Percentiles rank a stretch among this genome's conserved stretches.
Conservation (phyloP, 2,113 vertebrate genomes). For the Semicossyphus pulcher region DNA sequence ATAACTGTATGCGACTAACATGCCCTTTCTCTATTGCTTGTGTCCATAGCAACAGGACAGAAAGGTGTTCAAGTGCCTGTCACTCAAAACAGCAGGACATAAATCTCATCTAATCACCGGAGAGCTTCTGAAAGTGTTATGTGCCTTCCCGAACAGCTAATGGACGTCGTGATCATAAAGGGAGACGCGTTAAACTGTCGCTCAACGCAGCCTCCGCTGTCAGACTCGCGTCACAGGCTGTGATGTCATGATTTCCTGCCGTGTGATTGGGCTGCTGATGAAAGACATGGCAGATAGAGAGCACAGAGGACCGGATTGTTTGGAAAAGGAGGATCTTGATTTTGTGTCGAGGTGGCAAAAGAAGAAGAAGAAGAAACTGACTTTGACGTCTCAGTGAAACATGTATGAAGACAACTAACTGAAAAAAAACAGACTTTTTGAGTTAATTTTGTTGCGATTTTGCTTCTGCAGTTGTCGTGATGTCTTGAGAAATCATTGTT, state of each 20-base stretch:
- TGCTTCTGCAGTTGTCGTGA: conserved; percentile 52
- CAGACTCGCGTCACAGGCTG: background rate
- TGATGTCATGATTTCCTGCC: conserved; percentile 22
- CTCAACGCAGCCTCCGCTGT: conserved; percentile 16
- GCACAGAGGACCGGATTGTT: conserved; percentile 21
- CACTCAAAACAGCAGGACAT: conserved; percentile 83
- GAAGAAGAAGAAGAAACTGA: conserved; percentile 1
- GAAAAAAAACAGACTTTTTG: conserved; percentile 17
- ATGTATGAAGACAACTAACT: conserved; percentile 36
- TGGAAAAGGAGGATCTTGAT: conserved; percentile 3
- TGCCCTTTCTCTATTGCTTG: conserved; percentile 29
- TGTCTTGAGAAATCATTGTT: conserved; percentile 46
- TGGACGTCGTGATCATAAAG: conserved; percentile 42
- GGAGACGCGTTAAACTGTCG: conserved; percentile 43
- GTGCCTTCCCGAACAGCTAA: conserved; percentile 72
- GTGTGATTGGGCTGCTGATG: conserved; percentile 26
- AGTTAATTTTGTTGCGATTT: conserved; percentile 36
- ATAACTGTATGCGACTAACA: conserved; percentile 2
- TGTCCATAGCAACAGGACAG: conserved; percentile 84
- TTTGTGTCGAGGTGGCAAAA: background rate
- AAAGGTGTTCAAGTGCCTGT: conserved; percentile 87
- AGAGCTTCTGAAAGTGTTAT: conserved; percentile 56
- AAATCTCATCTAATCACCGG: conserved; percentile 57
- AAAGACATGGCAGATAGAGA: conserved; percentile 25
- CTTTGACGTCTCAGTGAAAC: background rate